phyloP scores from a whole-genome alignment of 2,113 vertebrate species.

The Ameiurus melas region DNA sequence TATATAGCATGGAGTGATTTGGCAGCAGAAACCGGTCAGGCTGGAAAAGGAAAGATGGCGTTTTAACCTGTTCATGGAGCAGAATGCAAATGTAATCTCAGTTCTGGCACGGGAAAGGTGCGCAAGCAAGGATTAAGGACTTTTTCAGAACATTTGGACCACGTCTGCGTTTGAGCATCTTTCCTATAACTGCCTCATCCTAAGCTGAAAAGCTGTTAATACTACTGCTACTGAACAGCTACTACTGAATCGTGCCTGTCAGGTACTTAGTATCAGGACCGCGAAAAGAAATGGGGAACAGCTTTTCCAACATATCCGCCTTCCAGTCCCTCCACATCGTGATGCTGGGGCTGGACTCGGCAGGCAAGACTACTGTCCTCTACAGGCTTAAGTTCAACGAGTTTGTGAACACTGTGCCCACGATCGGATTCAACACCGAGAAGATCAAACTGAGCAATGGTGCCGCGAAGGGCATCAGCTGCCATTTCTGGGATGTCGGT shows the following conservation, averaged over 20 bases:
- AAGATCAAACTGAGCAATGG: slow-evolving; percentile 91
- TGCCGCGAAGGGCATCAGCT: slow-evolving; percentile 93
- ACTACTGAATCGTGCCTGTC: not conserved
- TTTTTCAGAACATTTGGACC: not conserved
- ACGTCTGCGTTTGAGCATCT: not conserved
- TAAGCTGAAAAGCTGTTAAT: not conserved
- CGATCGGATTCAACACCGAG: slow-evolving; percentile 97
- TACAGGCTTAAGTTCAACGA: slow-evolving; percentile 96
- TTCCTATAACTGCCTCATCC: not conserved
- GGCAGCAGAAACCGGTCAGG: not conserved
- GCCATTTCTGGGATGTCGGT: slow-evolving; percentile 97
- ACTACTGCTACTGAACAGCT: slow-evolving; percentile 3
- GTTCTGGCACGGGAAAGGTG: not conserved
- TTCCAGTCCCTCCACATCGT: slow-evolving; percentile 98
- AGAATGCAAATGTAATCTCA: slow-evolving; percentile 61
- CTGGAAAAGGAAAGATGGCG: slow-evolving; percentile 44
- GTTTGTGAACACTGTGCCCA: slow-evolving; percentile 97
- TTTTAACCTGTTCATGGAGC: slow-evolving; percentile 50
- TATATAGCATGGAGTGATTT: not conserved
- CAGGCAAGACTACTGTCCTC: slow-evolving; percentile 93
- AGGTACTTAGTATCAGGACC: not conserved
- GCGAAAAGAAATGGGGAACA: slow-evolving; percentile 82
- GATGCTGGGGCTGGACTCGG: slow-evolving; percentile 95
- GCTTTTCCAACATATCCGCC: slow-evolving; percentile 93
- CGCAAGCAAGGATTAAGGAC: not conserved